Evolutionary conservation across 1,140 invertebrate species (phyloP), one percentile per base, ranked within the genome.

Genomic region (Drosophila asahinai): DNA sequence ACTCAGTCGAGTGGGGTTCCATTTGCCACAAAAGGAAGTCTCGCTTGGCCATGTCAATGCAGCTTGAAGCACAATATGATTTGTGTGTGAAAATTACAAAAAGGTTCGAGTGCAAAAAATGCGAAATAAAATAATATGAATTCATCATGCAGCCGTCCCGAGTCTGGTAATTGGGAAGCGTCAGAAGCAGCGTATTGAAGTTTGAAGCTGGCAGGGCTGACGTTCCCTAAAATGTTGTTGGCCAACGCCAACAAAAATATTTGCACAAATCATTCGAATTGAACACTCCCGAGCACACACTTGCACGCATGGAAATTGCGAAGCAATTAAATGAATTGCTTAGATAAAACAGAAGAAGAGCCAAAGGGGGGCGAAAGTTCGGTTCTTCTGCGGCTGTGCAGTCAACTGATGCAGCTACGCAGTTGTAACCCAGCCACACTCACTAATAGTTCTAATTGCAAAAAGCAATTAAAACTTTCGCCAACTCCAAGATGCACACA

Each of bases 371-470:
- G 51, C 61, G 19, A 54, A 67, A 67, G 64, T 67, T 67, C 12
- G 42, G 33, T 27, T 71, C 65, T 52, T 82, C 81, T 80, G 72
- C 81, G 77, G 84, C 78, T 81, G 83, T 83, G 77, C 83, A 87
- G 83, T 80, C 77, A 83, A 87, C 80, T 83, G 80, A 64, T 62
- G 77, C 80, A 83, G 79, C 78, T 80, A 86, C 72, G 71, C 79
- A 90, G 79, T 86, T 86, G 86, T 90, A 90, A 89, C 72, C 70
- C 66, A 82, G 73, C 74, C 71, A 68, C 81, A 89, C 78, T 89
- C 84, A 89, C 86, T 90, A 90, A 90, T 90, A 90, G 86, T 90
- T 90, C 86, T 90, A 90, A 90, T 90, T 90, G 86, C 86, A 90
- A 90, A 90, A 90, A 90, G 86, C 86, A 90, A 90, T 90, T 90